Conservation (phyloP, 2,888 invertebrate species). For the Rhagonycha lutea region DNA sequence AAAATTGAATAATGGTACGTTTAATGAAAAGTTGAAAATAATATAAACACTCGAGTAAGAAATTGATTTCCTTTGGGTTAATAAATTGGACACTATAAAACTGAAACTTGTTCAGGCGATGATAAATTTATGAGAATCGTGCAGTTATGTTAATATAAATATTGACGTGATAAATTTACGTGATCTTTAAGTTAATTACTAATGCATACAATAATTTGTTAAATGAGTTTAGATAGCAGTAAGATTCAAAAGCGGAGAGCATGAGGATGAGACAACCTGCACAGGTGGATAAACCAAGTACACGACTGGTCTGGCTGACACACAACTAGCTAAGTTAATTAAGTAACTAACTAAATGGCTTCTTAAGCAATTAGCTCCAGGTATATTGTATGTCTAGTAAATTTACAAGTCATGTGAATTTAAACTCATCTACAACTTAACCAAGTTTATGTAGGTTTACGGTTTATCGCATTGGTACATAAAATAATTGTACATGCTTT, state of each 20-base stretch:
- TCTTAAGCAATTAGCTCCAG: slow-evolving; percentile 53
- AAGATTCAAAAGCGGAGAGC: slow-evolving; percentile 23
- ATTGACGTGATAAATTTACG: slow-evolving; percentile 43
- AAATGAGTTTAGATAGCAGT: slow-evolving; percentile 35
- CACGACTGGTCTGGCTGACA: slow-evolving; percentile 43
- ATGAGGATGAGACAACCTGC: slow-evolving; percentile 31
- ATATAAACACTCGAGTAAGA: background rate
- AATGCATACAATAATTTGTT: slow-evolving; percentile 40
- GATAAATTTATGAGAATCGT: slow-evolving; percentile 32
- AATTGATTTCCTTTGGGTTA: background rate
- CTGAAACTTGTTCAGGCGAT: slow-evolving; percentile 4
- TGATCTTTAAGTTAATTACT: slow-evolving; percentile 41
- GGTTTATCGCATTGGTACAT: background rate
- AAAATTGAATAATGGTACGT: background rate
- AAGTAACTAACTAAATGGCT: slow-evolving; percentile 51
- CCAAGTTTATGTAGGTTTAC: slow-evolving; percentile 4
- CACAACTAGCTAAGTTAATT: slow-evolving; percentile 49
- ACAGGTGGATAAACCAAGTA: slow-evolving; percentile 44
- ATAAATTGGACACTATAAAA: background rate
- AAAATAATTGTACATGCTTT: background rate
- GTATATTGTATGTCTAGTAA: slow-evolving; percentile 49
- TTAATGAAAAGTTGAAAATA: background rate
- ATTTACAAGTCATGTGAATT: slow-evolving; percentile 46
- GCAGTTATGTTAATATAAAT: slow-evolving; percentile 37
- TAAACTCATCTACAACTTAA: slow-evolving; percentile 25